These are phyloP conservation scores for Elegia similella DNA, from an alignment of 2,888 invertebrate genomes.

Conservation along the genomic window DNA sequence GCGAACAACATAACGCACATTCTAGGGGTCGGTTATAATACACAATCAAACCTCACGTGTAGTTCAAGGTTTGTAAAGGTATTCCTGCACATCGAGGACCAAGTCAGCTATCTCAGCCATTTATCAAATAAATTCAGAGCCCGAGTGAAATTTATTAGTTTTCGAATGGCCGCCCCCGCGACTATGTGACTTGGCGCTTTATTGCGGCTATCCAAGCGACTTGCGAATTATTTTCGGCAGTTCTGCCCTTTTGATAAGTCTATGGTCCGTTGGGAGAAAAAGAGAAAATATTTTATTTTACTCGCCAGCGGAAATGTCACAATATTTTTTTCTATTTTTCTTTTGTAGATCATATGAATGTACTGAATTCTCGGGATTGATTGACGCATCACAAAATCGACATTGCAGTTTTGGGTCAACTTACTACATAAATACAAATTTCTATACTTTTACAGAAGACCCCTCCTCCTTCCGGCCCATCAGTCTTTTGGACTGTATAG, in stretches of 20 bases:
- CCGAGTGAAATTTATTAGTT: constrained; percentile 71
- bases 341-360: not conserved
- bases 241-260: constrained; percentile 10
- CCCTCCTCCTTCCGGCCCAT: too few relatives aligned
- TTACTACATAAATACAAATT: too few relatives aligned
- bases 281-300: constrained; percentile 8
- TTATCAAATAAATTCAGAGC: constrained; percentile 76
- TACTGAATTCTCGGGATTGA: not conserved
- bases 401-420: not conserved
- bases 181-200: constrained; percentile 56
- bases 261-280: constrained; percentile 5
- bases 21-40: too few relatives aligned
- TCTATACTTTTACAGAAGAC: too few relatives aligned
- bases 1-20: too few relatives aligned
- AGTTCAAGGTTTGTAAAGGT: too few relatives aligned
- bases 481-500: too few relatives aligned
- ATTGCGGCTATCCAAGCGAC: constrained; percentile 42
- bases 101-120: constrained; percentile 56
- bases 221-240: constrained; percentile 18
- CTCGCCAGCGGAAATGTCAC: not conserved
- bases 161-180: constrained; percentile 65
- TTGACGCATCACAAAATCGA: not conserved
- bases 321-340: not conserved
- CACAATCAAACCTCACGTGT: too few relatives aligned
- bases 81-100: not conserved